Percentiles rank a stretch among this genome's conserved stretches.
phyloP scores from a whole-genome alignment of 2,113 vertebrate species.

The Podiceps cristatus region DNA sequence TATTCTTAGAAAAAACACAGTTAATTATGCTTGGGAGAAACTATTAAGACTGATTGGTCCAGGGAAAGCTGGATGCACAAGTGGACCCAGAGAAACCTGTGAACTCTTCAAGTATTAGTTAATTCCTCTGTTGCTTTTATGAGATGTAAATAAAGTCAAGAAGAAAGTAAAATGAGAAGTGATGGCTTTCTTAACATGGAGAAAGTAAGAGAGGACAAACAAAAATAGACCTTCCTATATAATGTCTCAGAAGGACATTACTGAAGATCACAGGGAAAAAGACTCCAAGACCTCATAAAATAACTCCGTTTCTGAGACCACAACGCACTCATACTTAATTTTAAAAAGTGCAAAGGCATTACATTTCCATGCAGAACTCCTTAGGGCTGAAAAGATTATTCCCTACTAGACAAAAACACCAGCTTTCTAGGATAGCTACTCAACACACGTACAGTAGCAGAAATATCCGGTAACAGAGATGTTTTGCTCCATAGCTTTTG shows the following conservation, averaged over 20 bases:
- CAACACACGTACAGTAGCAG: not conserved
- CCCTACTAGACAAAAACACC: not conserved
- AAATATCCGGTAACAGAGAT: not conserved
- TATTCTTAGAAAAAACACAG: not conserved
- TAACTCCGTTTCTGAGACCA: not conserved
- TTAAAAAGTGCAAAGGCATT: not conserved
- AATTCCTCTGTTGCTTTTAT: not conserved
- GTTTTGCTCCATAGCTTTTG: not conserved
- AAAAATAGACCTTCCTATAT: accelerated
- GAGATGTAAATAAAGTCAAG: not conserved
- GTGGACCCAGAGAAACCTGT: not conserved
- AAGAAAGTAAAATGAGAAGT: not conserved
- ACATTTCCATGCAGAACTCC: not conserved
- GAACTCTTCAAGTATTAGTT: not conserved
- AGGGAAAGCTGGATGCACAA: not conserved
- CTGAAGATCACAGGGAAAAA: not conserved
- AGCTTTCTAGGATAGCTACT: not conserved
- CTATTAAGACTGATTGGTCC: not conserved
- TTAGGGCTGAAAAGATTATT: not conserved
- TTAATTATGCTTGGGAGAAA: not conserved
- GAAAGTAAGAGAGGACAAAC: not conserved
- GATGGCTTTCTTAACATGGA: not conserved
- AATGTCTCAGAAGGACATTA: not conserved
- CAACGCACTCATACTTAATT: not conserved
- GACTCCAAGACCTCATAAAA: not conserved